Conservation (phyloP, 2,797 vertebrate species). For the Danio jaintianensis region DNA sequence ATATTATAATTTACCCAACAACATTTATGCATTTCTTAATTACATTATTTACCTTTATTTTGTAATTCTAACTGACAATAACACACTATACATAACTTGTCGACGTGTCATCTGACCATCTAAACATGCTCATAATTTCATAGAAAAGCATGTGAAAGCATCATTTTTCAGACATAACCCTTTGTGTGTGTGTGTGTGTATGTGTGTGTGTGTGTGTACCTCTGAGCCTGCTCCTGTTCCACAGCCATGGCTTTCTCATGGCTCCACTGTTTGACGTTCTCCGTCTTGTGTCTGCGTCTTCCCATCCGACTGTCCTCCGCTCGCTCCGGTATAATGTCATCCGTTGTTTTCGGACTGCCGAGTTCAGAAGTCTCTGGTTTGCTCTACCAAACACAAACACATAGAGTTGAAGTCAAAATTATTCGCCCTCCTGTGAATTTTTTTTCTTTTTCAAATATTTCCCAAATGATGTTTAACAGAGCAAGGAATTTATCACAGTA, state of each 20-base stretch:
- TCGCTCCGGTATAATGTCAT: conserved; percentile 93
- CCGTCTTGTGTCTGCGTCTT: conserved; percentile 93
- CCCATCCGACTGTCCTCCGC: conserved; percentile 87
- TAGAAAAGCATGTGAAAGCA: too few species aligned
- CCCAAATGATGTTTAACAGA: too few species aligned
- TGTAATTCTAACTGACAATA: neutral
- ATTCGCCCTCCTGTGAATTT: too few species aligned
- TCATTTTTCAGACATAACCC: neutral
- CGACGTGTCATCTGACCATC: neutral
- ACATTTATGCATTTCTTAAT: neutral
- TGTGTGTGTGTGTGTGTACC: conserved; percentile 67
- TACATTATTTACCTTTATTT: neutral
- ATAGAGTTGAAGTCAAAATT: neutral
- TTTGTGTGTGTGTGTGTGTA: neutral
- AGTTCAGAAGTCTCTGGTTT: conserved; percentile 91
- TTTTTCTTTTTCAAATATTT: too few species aligned
- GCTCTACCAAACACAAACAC: conserved; percentile 77
- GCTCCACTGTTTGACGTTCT: conserved; percentile 91
- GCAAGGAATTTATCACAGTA: too few species aligned
- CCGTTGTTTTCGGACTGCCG: conserved; percentile 94
- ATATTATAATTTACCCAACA: too few species aligned
- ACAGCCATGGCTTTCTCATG: conserved; percentile 81
- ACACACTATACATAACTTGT: neutral
- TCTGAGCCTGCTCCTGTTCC: conserved; percentile 88
- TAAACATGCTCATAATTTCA: neutral